These are phyloP conservation scores for Arrhamphus sclerolepis DNA, from an alignment of 2,797 vertebrate genomes.

Conservation along the genomic window DNA sequence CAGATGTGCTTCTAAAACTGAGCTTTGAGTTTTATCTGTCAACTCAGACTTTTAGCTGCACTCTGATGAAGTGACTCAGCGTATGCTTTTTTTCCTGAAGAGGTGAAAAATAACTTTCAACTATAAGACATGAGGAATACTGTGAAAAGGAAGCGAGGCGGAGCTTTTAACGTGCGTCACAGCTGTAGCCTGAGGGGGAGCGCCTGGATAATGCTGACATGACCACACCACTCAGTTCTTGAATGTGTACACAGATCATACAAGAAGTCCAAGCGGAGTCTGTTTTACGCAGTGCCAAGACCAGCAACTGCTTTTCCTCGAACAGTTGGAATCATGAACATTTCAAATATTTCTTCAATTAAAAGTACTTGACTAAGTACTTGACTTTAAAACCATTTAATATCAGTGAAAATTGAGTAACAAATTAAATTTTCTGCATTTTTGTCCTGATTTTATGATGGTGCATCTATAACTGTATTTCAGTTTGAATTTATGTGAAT, in stretches of 20 bases:
- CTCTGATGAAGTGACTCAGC: conserved; percentile 38
- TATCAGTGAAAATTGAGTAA: too few species aligned
- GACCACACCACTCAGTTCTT: conserved; percentile 14
- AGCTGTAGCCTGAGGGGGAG: neutral
- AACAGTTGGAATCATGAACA: too few species aligned
- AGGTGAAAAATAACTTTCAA: conserved; percentile 35
- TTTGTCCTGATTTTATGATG: too few species aligned
- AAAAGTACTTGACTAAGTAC: too few species aligned
- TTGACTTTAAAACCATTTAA: too few species aligned
- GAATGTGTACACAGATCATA: neutral
- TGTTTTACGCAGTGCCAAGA: too few species aligned
- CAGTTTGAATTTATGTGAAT: too few species aligned
- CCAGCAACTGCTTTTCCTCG: too few species aligned
- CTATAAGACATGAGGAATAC: neutral
- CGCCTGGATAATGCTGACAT: neutral
- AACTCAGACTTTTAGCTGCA: conserved; percentile 14
- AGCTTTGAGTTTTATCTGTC: conserved; percentile 7
- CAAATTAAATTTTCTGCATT: too few species aligned
- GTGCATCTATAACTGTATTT: too few species aligned
- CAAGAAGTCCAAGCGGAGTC: neutral
- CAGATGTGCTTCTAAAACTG: conserved; percentile 2
- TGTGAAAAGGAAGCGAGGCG: neutral
- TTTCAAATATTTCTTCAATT: too few species aligned
- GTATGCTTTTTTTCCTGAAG: conserved; percentile 17
- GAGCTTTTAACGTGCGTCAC: conserved; percentile 2